Evolutionary conservation across 2,113 vertebrate species (phyloP).

Genomic region (Hystrix brachyura): DNA sequence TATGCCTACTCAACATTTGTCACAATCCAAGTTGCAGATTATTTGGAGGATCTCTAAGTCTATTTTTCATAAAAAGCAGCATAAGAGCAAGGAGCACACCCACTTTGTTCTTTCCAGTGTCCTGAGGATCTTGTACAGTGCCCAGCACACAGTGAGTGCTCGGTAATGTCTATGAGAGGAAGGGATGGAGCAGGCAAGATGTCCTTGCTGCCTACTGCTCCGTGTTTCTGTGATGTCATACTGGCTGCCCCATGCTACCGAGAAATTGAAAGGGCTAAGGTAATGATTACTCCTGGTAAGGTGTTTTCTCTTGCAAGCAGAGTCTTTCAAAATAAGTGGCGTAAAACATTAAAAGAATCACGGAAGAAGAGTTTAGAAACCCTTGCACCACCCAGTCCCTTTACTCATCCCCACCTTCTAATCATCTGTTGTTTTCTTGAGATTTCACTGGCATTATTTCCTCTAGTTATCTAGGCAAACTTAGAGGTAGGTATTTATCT

Average conservation of each 20-base stretch:
- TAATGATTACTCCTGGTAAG: background rate
- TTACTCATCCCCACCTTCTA: background rate
- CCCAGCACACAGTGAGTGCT: background rate
- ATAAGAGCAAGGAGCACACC: background rate
- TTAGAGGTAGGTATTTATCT: no score
- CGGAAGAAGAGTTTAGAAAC: background rate
- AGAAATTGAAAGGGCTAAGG: background rate
- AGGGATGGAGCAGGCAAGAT: no score
- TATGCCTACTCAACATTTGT: background rate
- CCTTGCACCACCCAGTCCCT: no score
- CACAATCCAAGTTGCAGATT: background rate
- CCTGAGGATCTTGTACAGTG: background rate
- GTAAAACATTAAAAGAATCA: background rate
- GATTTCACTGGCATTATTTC: background rate
- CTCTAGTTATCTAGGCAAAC: background rate
- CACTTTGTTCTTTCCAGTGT: background rate
- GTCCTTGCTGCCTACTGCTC: accelerated
- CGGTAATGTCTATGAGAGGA: background rate
- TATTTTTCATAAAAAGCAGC: background rate
- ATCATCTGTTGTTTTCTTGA: background rate
- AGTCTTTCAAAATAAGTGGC: background rate
- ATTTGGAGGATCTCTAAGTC: background rate
- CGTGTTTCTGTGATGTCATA: background rate
- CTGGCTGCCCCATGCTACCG: background rate
- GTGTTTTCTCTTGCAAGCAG: background rate